Base-by-base conservation (phyloP, 2,113 vertebrate genomes). In the Stegastes partitus region DNA sequence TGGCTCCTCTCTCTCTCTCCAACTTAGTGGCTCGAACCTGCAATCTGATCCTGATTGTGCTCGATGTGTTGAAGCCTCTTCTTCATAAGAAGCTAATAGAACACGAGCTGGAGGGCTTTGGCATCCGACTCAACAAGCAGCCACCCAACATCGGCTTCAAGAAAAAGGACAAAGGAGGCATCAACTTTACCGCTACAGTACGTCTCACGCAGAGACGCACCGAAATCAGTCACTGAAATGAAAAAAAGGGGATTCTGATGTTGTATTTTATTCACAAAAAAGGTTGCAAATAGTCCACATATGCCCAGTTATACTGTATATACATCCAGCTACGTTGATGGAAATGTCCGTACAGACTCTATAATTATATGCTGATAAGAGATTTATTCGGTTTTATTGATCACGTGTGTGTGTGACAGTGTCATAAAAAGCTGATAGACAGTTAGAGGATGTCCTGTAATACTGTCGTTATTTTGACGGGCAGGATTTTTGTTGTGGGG, bases 131-230 rank as follows among this genome's bases (percentile, higher is more conserved):
- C 71, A 99, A 99, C 90, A 99, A 98, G 89, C 94, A 96, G 64
- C 97, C 98, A 4, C 98, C 98, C 76, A 99, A 99, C 91, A 99
- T 99, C 6, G 97, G 98, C 85, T 99, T 95, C 94, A 99, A 99
- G 93, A 99, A 96, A 91, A 99, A 99, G 94, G 98, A 99, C 93
- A 99, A 99, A 93, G 98, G 98, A 68, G 98, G 98, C 91, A 99
- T 99, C 92, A 99, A 99, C 91, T 97, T 99, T 75, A 99, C 98
- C 2, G 96, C 96, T 26, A 99, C 98, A 22, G 98, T 99, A 94
- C 0, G 66, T 81, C 12, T 53, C 51, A 19, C 56, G 12, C n/a
- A 9, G 23, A n/a, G 50, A 49, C n/a, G 53, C 51, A 53, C 11
- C 5, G 58, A 10, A 22, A 12, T 31, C 45, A 19, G 3, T 44